Conservation (phyloP, 2,888 invertebrate species). For the Chrysolina oricalcia region DNA sequence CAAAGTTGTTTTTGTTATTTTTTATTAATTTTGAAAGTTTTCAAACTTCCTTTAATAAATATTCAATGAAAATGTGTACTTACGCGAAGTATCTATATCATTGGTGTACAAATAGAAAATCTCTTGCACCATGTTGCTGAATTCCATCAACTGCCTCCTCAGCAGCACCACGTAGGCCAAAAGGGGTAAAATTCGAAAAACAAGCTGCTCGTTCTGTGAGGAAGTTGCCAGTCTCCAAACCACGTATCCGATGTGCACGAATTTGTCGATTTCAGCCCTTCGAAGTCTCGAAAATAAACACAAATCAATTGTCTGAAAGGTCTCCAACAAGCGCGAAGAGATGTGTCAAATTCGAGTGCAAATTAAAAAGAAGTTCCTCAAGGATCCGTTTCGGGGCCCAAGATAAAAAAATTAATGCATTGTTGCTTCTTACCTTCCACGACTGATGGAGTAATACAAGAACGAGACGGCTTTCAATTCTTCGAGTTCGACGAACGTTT, state of each 20-base stretch:
- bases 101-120: slow-evolving; percentile 63
- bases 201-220: slow-evolving; percentile 63
- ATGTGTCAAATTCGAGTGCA: too few relatives aligned
- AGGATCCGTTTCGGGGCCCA: too few relatives aligned
- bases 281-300: slow-evolving; percentile 57
- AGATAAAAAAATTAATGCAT: too few relatives aligned
- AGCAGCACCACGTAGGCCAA: slow-evolving; percentile 68
- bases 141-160: slow-evolving; percentile 68
- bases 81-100: slow-evolving; percentile 63
- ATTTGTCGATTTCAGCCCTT: slow-evolving; percentile 66
- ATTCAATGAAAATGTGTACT: background rate
- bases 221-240: slow-evolving; percentile 67
- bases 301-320: background rate
- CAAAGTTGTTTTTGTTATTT: too few relatives aligned
- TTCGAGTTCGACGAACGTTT: slow-evolving; percentile 68
- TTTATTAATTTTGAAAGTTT: too few relatives aligned
- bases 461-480: slow-evolving; percentile 71
- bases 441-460: slow-evolving; percentile 71
- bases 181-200: slow-evolving; percentile 67
- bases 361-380: too few relatives aligned
- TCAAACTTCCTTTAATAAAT: too few relatives aligned
- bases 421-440: slow-evolving; percentile 63
- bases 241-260: slow-evolving; percentile 69
- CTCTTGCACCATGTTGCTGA: slow-evolving; percentile 70
- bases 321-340: too few relatives aligned